phyloP scores from a whole-genome alignment of 2,113 vertebrate genomes.

The Condylura cristata region DNA sequence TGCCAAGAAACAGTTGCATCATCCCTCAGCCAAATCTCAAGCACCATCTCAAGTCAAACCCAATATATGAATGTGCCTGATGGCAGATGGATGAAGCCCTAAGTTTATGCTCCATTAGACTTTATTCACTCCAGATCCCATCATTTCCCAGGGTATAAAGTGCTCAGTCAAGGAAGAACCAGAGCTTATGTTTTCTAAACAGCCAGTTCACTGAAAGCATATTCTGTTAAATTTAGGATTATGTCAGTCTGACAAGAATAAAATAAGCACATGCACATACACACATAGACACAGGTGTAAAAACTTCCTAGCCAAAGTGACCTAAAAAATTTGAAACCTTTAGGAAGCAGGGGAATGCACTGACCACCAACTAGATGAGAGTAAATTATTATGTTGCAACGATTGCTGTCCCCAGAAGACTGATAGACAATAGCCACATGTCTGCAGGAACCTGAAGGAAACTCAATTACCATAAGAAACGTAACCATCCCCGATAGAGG shows the following conservation, averaged over 20 bases:
- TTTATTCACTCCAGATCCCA: conserved; percentile 47
- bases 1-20: background rate
- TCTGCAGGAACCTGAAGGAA: background rate
- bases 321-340: background rate
- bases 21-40: conserved; percentile 36
- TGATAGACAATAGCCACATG: background rate
- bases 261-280: background rate
- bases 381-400: background rate
- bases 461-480: background rate
- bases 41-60: conserved; percentile 30
- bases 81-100: conserved; percentile 29
- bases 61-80: conserved; percentile 27
- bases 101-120: conserved; percentile 45
- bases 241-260: background rate
- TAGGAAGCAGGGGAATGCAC: background rate
- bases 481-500: background rate
- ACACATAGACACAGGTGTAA: background rate
- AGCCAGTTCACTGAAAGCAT: conserved; percentile 20
- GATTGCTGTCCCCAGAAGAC: background rate
- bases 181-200: conserved; percentile 13
- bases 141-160: background rate
- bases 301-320: background rate
- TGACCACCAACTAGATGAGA: background rate
- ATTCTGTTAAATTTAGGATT: conserved; percentile 34
- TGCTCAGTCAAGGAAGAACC: background rate